Percentiles rank a stretch among this genome's conserved stretches.
phyloP scores from a whole-genome alignment of 2,888 invertebrate genomes.

The Lepidocyrtoides sp. region DNA sequence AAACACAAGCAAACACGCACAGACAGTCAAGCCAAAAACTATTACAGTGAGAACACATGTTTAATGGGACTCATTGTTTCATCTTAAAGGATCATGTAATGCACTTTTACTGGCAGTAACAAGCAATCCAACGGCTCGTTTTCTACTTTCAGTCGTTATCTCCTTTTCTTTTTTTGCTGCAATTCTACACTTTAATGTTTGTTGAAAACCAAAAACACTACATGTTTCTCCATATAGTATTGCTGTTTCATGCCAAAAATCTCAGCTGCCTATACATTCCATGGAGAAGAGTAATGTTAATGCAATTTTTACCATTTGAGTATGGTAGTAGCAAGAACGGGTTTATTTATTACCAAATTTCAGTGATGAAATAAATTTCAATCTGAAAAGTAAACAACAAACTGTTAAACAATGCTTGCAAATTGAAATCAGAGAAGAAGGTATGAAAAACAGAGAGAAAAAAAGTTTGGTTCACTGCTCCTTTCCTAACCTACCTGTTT shows the following conservation, averaged over 20 bases:
- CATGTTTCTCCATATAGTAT: background rate
- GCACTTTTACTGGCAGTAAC: constrained; percentile 62
- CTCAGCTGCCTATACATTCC: too few species aligned
- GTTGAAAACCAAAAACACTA: background rate
- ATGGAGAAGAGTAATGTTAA: constrained; percentile 37
- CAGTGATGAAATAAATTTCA: background rate
- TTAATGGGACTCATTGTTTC: constrained; percentile 59
- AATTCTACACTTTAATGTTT: background rate
- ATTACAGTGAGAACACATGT: constrained; percentile 35
- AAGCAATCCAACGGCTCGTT: constrained; percentile 48
- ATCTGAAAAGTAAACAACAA: background rate
- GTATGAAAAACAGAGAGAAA: background rate
- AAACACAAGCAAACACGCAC: constrained; percentile 3
- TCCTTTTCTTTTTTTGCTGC: background rate
- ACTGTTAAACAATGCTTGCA: background rate
- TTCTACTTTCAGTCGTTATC: constrained; percentile 21
- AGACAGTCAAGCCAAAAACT: constrained; percentile 29
- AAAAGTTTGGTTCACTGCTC: constrained; percentile 7
- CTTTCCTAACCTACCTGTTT: background rate
- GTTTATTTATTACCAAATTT: constrained; percentile 13
- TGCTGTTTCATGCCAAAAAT: too few species aligned
- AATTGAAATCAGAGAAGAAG: constrained; percentile 7
- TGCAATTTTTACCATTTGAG: constrained; percentile 6
- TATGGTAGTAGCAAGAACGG: constrained; percentile 13
- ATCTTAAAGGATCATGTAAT: constrained; percentile 60